Conservation (phyloP, 1,140 invertebrate species). For the Drosophila mauritiana region DNA sequence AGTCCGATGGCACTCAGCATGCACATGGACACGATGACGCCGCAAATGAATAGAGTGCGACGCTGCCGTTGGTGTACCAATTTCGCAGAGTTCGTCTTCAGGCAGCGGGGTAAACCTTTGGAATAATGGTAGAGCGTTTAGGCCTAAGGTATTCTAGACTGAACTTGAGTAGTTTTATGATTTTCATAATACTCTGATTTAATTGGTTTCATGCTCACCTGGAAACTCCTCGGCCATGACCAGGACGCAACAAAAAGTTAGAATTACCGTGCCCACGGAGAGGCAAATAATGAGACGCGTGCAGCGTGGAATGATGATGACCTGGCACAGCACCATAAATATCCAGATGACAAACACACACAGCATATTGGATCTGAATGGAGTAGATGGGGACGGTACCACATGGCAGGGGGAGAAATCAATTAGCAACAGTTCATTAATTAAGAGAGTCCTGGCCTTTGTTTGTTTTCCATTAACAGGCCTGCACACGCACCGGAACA, state of each 20-base stretch:
- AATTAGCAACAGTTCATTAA: slow-evolving; percentile 80
- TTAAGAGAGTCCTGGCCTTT: slow-evolving; percentile 44
- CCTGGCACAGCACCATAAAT: slow-evolving; percentile 92
- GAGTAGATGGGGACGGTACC: background rate
- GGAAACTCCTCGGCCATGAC: slow-evolving; percentile 95
- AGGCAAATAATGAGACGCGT: slow-evolving; percentile 86
- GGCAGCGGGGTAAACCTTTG: slow-evolving; percentile 86
- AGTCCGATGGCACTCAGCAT: slow-evolving; percentile 86
- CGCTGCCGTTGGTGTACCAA: slow-evolving; percentile 89
- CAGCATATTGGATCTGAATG: slow-evolving; percentile 92
- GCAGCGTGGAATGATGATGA: slow-evolving; percentile 90
- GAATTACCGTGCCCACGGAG: slow-evolving; percentile 87
- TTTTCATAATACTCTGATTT: no score
- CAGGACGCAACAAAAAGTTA: slow-evolving; percentile 89
- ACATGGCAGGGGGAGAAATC: slow-evolving; percentile 31
- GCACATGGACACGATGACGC: slow-evolving; percentile 92
- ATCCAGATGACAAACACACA: slow-evolving; percentile 96
- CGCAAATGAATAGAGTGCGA: slow-evolving; percentile 91
- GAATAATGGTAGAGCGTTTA: background rate
- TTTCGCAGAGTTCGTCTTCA: slow-evolving; percentile 90
- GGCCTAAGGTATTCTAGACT: background rate
- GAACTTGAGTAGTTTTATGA: no score
- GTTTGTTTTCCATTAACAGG: slow-evolving; percentile 50
- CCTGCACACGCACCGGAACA: slow-evolving; percentile 88
- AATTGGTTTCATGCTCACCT: slow-evolving; percentile 35